A percentile compares a stretch with the other conserved stretches of the same genome.
Conservation (phyloP, 1,140 invertebrate genomes). For the Drosophila burlai region DNA sequence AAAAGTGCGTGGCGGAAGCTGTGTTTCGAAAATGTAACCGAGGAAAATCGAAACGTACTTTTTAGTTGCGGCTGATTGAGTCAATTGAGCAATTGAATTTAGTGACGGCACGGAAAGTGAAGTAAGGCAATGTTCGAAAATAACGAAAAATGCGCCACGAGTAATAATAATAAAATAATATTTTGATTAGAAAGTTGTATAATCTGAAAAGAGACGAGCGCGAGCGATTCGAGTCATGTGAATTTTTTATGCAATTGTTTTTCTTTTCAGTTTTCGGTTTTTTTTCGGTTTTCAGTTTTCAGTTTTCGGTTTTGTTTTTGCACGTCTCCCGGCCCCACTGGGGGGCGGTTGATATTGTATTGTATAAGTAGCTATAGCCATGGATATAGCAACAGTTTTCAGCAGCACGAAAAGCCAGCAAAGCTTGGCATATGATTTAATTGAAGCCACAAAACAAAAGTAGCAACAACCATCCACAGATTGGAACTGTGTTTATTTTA, state of each 20-base stretch:
- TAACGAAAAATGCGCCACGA: conserved; percentile 36
- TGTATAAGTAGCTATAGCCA: conserved; percentile 67
- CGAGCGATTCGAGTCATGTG: conserved; percentile 65
- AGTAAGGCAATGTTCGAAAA: conserved; percentile 33
- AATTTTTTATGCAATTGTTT: conserved; percentile 83
- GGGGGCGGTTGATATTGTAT: conserved; percentile 52
- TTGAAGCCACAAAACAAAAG: conserved; percentile 60
- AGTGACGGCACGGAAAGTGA: conserved; percentile 55
- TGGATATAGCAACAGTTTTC: conserved; percentile 56
- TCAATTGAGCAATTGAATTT: conserved; percentile 66
- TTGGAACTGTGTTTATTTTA: conserved; percentile 73
- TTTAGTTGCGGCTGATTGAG: conserved; percentile 52
- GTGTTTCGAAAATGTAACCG: conserved; percentile 19
- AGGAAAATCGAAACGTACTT: conserved; percentile 27
- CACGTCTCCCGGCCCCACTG: conserved; percentile 36
- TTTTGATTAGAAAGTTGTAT: conserved; percentile 83
- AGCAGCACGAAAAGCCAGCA: conserved; percentile 56
- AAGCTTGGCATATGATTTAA: conserved; percentile 71
- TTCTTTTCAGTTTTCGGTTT: conserved; percentile 58
- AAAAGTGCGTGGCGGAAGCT: conserved; percentile 46
- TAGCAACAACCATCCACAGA: conserved; percentile 31
- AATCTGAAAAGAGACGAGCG: conserved; percentile 56
- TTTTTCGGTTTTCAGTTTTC: conserved; percentile 13
- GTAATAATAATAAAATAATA: conserved; percentile 71
- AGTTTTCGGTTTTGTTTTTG: conserved; percentile 57